phyloP scores from a whole-genome alignment of 2,797 vertebrate species.

The Avahi laniger region DNA sequence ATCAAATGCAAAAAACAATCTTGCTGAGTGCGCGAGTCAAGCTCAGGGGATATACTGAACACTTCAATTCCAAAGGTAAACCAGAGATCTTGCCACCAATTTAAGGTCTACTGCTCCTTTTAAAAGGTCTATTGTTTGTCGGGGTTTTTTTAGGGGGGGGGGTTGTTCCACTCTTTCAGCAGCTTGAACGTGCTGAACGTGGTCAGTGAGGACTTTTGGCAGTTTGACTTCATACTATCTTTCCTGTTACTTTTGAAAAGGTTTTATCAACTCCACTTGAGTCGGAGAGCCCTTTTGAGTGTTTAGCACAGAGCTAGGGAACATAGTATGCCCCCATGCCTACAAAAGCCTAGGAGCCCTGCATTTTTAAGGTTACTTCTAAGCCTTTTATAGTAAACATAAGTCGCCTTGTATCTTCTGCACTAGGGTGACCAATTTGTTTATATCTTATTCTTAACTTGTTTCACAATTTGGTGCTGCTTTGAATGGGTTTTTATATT shows the following conservation, averaged over 20 bases:
- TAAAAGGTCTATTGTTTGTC: neutral
- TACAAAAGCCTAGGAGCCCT: neutral
- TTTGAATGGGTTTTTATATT: neutral
- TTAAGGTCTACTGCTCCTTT: neutral
- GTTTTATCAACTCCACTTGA: constrained; percentile 50
- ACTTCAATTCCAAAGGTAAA: neutral
- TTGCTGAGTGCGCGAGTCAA: neutral
- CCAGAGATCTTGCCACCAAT: neutral
- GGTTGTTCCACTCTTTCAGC: neutral
- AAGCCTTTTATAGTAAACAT: neutral
- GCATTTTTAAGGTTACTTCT: neutral
- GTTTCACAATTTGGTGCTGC: neutral
- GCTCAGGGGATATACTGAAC: neutral
- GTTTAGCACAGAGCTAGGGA: neutral
- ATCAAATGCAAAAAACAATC: neutral
- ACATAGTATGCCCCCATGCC: neutral
- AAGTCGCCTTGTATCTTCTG: neutral
- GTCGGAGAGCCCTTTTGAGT: neutral
- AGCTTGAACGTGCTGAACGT: neutral
- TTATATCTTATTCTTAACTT: neutral
- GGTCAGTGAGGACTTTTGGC: neutral
- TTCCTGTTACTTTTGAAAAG: neutral
- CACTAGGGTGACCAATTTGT: neutral
- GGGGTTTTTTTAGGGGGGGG: too few relatives aligned
- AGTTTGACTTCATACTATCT: neutral